A percentile compares a stretch with the other conserved stretches of the same genome.
phyloP scores from a whole-genome alignment of 2,888 invertebrate species.

The Julus scanicus region DNA sequence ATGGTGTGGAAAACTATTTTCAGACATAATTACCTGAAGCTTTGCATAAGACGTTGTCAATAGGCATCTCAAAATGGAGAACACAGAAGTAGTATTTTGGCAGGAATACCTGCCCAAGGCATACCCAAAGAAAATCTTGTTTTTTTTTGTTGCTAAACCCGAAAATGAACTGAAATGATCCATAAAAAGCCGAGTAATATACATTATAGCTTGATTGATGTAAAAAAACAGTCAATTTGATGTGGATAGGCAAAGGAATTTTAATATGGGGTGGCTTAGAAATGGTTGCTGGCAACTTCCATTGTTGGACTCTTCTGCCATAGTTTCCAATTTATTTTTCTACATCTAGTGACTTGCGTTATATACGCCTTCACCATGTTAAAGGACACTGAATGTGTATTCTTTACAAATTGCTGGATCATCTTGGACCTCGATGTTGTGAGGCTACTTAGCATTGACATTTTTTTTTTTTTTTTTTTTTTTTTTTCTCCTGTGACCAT shows the following conservation, averaged over 20 bases:
- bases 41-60: constrained; percentile 4
- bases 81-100: not conserved
- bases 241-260: not conserved
- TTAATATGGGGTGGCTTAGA: not conserved
- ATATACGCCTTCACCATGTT: not conserved
- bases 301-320: not conserved
- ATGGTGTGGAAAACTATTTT: constrained; percentile 19
- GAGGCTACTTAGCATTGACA: not conserved
- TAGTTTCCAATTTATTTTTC: not conserved
- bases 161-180: not conserved
- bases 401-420: not conserved
- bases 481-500: too few species aligned
- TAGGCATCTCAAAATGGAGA: not conserved
- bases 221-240: not conserved
- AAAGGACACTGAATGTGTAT: not conserved
- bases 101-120: not conserved
- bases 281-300: not conserved
- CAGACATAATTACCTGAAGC: constrained; percentile 19
- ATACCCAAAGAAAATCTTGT: not conserved
- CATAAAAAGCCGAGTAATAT: not conserved
- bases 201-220: not conserved
- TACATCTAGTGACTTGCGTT: not conserved
- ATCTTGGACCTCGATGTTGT: not conserved
- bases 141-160: not conserved
- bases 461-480: too few species aligned